Percentiles rank a stretch among this genome's conserved stretches.
These are phyloP conservation scores for Ips typographus DNA, from an alignment of 1,140 invertebrate genomes.

Conservation along the genomic window DNA sequence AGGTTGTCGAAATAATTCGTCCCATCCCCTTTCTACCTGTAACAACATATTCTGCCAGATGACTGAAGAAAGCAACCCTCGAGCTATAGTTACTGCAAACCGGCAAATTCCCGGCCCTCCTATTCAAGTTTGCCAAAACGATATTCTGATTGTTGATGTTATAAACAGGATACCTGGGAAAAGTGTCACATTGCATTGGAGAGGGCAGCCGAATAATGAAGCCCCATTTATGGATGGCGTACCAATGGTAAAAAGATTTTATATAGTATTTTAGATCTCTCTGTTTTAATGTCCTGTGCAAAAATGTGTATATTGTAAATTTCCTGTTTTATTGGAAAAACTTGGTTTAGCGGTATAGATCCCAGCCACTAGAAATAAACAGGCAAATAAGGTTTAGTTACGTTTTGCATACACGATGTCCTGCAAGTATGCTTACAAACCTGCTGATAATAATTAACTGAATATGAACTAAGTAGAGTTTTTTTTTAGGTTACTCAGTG, in stretches of 20 bases:
- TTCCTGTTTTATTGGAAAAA: too few relatives aligned
- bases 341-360: too few relatives aligned
- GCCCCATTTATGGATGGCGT: conserved; percentile 86
- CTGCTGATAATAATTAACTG: not conserved
- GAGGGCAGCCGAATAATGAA: conserved; percentile 75
- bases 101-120: conserved; percentile 78
- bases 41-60: conserved; percentile 65
- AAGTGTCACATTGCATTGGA: conserved; percentile 77
- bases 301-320: too few relatives aligned
- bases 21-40: conserved; percentile 52
- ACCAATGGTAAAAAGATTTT: conserved; percentile 59
- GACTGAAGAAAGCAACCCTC: conserved; percentile 66
- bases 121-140: conserved; percentile 85
- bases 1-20: conserved; percentile 64
- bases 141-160: conserved; percentile 81
- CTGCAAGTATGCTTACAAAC: too few relatives aligned
- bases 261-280: not conserved
- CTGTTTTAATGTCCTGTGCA: too few relatives aligned
- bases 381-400: too few relatives aligned
- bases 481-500: conserved; percentile 66
- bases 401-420: too few relatives aligned
- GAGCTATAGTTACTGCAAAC: conserved; percentile 76
- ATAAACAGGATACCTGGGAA: conserved; percentile 75
- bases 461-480: not conserved
- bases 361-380: too few relatives aligned